Percentiles rank a stretch among this genome's conserved stretches.
Evolutionary conservation across 2,888 invertebrate genomes (phyloP).

Genomic region (Parnassius glacialis): DNA sequence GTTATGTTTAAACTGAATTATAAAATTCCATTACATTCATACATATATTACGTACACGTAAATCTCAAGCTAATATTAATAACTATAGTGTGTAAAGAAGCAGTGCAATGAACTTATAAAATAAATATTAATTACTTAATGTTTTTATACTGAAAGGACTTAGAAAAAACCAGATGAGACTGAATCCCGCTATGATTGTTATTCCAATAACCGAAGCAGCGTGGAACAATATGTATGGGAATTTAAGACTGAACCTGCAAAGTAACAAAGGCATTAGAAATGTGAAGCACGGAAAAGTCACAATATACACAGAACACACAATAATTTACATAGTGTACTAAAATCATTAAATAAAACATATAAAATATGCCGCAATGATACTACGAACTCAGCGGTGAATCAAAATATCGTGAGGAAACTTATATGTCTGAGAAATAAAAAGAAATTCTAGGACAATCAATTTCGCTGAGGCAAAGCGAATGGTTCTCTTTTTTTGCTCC

Average conservation of each 20-base stretch:
- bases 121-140: constrained; percentile 38
- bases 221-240: constrained; percentile 9
- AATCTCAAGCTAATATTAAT: background rate
- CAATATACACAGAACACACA: background rate
- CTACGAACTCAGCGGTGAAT: background rate
- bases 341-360: background rate
- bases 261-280: background rate
- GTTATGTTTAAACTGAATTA: background rate
- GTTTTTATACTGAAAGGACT: constrained; percentile 30
- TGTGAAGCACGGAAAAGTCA: no score
- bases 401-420: background rate
- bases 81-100: background rate
- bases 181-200: constrained; percentile 28
- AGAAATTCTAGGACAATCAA: background rate
- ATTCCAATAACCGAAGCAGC: constrained; percentile 28
- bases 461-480: background rate
- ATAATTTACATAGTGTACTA: background rate
- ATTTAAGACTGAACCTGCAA: constrained; percentile 12
- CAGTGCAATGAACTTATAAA: background rate
- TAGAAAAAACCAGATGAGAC: constrained; percentile 33
- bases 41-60: background rate
- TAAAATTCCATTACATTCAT: background rate
- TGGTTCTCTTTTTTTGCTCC: no score
- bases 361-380: background rate
- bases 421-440: background rate